These are phyloP conservation scores for Dynastes maya DNA, from an alignment of 2,888 invertebrate genomes.

Conservation along the genomic window DNA sequence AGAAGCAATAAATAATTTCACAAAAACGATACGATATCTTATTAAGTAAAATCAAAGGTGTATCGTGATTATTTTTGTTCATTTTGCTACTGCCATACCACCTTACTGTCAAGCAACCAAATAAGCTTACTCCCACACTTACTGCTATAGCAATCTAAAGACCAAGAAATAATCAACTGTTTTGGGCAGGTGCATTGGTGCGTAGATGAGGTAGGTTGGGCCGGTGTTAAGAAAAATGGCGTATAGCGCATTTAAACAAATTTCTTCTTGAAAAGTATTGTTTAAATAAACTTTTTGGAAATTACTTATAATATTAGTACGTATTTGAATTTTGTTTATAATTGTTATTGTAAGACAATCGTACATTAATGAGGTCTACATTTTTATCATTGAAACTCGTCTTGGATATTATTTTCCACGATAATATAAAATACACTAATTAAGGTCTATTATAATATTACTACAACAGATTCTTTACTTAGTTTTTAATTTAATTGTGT, in stretches of 20 bases:
- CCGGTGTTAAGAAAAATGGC: conserved; percentile 10
- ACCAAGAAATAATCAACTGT: not conserved
- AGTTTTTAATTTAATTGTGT: too few species aligned
- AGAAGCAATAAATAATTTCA: not conserved
- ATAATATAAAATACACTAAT: too few species aligned
- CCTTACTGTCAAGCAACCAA: conserved; percentile 2
- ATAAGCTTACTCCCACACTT: not conserved
- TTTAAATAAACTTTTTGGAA: not conserved
- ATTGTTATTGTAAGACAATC: too few species aligned
- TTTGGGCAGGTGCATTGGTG: not conserved
- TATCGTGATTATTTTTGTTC: not conserved
- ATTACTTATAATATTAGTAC: not conserved
- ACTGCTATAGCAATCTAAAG: conserved; percentile 3
- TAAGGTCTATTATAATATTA: too few species aligned
- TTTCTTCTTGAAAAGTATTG: not conserved
- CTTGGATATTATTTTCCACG: too few species aligned
- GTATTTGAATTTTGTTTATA: not conserved
- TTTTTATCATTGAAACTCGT: too few species aligned
- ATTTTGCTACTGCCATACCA: not conserved
- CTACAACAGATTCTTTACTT: too few species aligned
- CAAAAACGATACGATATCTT: not conserved
- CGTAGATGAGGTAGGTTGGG: not conserved
- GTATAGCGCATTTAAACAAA: not conserved
- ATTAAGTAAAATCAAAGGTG: not conserved
- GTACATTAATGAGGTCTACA: too few species aligned